phyloP scores from a whole-genome alignment of 2,797 vertebrate genomes.

The Tenualosa thibaudeaui region DNA sequence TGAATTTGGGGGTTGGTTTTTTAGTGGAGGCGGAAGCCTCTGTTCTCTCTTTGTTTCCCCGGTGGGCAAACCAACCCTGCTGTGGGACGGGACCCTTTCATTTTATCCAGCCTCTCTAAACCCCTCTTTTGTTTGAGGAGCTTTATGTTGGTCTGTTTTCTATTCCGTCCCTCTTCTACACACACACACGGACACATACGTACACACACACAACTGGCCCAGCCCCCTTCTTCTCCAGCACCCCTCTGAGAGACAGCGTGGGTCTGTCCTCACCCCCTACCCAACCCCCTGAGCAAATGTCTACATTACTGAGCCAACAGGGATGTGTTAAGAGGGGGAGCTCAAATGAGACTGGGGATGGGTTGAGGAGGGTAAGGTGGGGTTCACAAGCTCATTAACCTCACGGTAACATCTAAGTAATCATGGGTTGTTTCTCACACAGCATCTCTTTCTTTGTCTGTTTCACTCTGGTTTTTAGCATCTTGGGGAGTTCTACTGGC shows the following conservation, averaged over 20 bases:
- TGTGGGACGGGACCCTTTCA: not conserved
- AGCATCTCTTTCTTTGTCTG: not conserved
- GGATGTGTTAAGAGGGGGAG: constrained; percentile 46
- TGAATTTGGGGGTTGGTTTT: not conserved
- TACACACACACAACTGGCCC: not conserved
- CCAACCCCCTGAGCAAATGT: constrained; percentile 23
- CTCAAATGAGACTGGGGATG: constrained; percentile 39
- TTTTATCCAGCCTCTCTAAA: constrained; percentile 2
- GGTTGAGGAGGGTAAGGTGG: not conserved
- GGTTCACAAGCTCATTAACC: not conserved
- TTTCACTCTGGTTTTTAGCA: not conserved
- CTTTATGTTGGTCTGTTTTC: constrained; percentile 30
- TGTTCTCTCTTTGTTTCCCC: not conserved
- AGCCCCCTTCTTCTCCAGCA: not conserved
- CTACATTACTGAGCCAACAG: constrained; percentile 43
- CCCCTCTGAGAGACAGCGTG: not conserved
- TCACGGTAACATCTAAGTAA: not conserved
- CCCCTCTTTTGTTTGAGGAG: constrained; percentile 43
- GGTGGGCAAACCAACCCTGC: not conserved
- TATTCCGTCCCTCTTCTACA: not conserved
- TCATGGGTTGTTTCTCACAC: not conserved
- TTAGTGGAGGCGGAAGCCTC: not conserved
- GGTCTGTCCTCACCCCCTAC: not conserved
- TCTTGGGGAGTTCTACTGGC: not conserved
- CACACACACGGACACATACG: constrained; percentile 8